phyloP scores from a whole-genome alignment of 1,140 invertebrate genomes.

The Wasmannia auropunctata region DNA sequence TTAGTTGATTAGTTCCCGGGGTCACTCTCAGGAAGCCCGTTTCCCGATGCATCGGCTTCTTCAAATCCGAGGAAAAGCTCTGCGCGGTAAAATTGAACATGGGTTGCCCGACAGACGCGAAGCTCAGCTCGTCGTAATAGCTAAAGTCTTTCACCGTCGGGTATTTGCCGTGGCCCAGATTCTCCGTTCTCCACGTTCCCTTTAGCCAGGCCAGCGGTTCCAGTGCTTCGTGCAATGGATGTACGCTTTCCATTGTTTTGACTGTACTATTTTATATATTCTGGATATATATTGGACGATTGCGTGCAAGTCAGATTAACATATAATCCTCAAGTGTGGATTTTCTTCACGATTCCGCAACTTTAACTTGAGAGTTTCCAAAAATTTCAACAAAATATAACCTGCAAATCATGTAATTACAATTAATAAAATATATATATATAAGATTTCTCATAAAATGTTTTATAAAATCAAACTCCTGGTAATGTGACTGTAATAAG shows the following conservation, averaged over 20 bases:
- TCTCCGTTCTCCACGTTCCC: constrained; percentile 87
- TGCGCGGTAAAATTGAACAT: constrained; percentile 87
- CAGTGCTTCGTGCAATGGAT: constrained; percentile 82
- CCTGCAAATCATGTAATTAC: constrained; percentile 6
- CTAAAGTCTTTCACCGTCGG: constrained; percentile 87
- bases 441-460: not conserved
- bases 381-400: not conserved
- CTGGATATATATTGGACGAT: not conserved
- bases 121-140: constrained; percentile 88
- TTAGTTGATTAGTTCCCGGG: constrained; percentile 86
- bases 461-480: not conserved
- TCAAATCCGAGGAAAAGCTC: constrained; percentile 85
- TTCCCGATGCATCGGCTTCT: constrained; percentile 88
- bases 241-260: constrained; percentile 62
- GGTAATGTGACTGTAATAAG: not conserved
- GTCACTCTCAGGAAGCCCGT: constrained; percentile 88
- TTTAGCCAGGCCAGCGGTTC: constrained; percentile 87
- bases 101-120: constrained; percentile 88
- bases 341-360: not conserved
- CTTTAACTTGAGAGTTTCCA: not conserved
- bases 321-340: not conserved
- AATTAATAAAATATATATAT: not conserved
- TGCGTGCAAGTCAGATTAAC: not conserved
- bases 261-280: not conserved
- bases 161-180: constrained; percentile 85